Evolutionary conservation across 1,140 invertebrate species (phyloP).

Genomic region (Leptinotarsa defecta): DNA sequence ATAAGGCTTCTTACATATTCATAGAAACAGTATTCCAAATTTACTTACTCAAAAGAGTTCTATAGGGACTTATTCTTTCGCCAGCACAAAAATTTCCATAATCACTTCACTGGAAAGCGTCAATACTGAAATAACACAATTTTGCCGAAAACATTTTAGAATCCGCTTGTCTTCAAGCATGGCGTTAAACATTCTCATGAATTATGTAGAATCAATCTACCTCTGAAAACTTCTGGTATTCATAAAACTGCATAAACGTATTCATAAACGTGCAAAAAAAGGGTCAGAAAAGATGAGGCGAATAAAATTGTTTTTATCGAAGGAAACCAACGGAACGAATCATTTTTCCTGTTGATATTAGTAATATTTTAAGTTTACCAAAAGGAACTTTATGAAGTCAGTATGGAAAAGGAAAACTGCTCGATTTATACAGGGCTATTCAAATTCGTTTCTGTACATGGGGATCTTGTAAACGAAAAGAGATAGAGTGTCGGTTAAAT

Average conservation of each 20-base stretch:
- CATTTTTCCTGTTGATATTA: too few species aligned
- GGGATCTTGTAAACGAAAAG: too few species aligned
- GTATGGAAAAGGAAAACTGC: too few species aligned
- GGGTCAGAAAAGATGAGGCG: too few species aligned
- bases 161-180: neutral
- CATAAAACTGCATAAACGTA: too few species aligned
- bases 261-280: neutral
- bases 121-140: constrained; percentile 25
- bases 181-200: constrained; percentile 8
- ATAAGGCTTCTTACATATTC: constrained; percentile 18
- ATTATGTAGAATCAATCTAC: constrained; percentile 12
- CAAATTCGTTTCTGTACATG: too few species aligned
- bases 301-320: too few species aligned
- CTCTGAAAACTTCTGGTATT: neutral
- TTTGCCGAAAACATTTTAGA: constrained; percentile 16
- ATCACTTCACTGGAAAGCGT: constrained; percentile 16
- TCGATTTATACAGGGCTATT: too few species aligned
- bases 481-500: too few species aligned
- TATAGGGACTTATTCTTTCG: constrained; percentile 14
- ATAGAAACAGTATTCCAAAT: constrained; percentile 18
- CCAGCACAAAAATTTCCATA: constrained; percentile 10
- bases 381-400: too few species aligned
- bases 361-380: too few species aligned
- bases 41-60: constrained; percentile 16
- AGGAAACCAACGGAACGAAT: too few species aligned